Evolutionary conservation across 2,113 vertebrate genomes (phyloP).

Genomic region (Thamnophis sirtalis): DNA sequence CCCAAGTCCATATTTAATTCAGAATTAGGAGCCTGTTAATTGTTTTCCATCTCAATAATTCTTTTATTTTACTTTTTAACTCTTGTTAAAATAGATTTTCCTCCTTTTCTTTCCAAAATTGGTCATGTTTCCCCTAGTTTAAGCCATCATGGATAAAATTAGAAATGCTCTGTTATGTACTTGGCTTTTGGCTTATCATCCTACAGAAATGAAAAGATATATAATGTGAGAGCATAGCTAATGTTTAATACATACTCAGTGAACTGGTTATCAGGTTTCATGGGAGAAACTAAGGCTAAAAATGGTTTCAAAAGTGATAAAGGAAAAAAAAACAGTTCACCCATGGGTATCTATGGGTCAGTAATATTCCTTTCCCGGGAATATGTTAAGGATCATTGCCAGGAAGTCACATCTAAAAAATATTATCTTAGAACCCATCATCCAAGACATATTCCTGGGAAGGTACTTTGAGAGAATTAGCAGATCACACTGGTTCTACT

Average conservation of each 20-base stretch:
- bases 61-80: background rate
- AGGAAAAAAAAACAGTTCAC: background rate
- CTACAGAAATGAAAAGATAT: background rate
- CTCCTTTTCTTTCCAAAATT: background rate
- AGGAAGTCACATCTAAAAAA: background rate
- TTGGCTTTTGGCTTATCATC: background rate
- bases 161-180: background rate
- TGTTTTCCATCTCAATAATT: background rate
- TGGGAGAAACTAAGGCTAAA: background rate
- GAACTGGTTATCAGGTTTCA: background rate
- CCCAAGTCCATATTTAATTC: background rate
- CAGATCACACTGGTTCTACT: background rate
- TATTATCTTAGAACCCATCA: background rate
- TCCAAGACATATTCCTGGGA: background rate
- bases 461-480: background rate
- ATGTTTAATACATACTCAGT: background rate
- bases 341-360: background rate
- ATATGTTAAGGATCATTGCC: background rate
- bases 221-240: background rate
- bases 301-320: background rate
- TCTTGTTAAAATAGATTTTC: background rate
- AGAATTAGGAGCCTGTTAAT: background rate
- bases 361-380: background rate
- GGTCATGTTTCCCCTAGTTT: too few species aligned
- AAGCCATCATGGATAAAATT: background rate